Evolutionary conservation across 2,888 invertebrate genomes (phyloP), one percentile per base, ranked within the genome.

Genomic region (Platycheirus rosarum): DNA sequence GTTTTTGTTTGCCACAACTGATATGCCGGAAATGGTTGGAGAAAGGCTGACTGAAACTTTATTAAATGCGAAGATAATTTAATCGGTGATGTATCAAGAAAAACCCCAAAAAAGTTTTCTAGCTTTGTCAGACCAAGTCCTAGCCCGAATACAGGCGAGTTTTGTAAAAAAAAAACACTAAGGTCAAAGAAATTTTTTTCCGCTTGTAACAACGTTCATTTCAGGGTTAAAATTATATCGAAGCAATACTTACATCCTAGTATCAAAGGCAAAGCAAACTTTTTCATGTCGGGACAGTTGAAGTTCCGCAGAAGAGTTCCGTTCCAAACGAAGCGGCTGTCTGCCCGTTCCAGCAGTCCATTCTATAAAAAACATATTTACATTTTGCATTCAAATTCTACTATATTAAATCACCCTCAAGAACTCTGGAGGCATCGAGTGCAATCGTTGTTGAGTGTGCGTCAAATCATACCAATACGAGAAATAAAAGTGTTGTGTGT

Each of bases 251-350:
- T 93, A 95, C 94, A 99, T 84, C 99, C 99, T 90, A 97, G 95
- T 86, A 99, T 93, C 66, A 99, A 89, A 0, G 99, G 98, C 84
- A 99, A 92, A 79, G 96, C 94, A 91, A 97, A 98, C 86, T 93
- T 93, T 55, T 93, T 92, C 88, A 95, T 94, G 88, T 96, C 95
- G 4, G 93, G 92, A 85, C 94, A 93, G n/a, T 94, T 93, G 86
- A 97, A 93, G 76, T 95, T 95, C 70, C 93, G 92, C 68, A 98
- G 90, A 0, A 98, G 91, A 88, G 95, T 93, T 0, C 94, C 93
- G 89, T 99, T 99, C 99, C 99, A 99, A 5, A 98, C 93, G 91
- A 98, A 99, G 69, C 97, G 92, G 14, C 92, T 92, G 90, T 99
- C 98, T 0, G 97, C 95, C 35, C 97, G 92, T 85, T 94, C 94